Evolutionary conservation across 2,797 vertebrate species (phyloP).

Genomic region (Neopelma chrysocephalum): DNA sequence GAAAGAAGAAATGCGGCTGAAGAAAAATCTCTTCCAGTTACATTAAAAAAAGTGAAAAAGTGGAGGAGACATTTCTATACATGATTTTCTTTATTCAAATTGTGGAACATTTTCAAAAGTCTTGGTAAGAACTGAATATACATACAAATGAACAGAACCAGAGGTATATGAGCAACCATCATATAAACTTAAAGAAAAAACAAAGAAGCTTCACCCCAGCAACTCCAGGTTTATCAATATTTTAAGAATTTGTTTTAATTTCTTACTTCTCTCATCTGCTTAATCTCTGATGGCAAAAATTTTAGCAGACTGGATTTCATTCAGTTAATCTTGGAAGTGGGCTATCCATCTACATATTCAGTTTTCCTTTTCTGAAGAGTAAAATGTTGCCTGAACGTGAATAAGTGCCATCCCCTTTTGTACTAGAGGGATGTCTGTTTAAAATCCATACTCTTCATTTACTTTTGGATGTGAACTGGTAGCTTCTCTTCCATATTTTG

Average conservation of each 20-base stretch:
- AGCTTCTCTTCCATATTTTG: background rate
- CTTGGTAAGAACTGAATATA: background rate
- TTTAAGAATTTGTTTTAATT: slow-evolving; percentile 9
- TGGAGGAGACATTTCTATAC: background rate
- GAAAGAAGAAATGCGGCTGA: background rate
- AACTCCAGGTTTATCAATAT: background rate
- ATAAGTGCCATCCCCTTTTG: background rate
- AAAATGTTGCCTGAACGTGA: background rate
- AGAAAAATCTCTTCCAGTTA: background rate
- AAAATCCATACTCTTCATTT: background rate
- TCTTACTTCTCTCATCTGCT: background rate
- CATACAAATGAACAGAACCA: background rate
- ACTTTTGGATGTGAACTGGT: background rate
- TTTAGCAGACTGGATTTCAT: background rate
- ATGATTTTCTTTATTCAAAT: background rate
- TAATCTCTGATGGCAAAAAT: background rate
- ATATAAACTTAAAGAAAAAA: background rate
- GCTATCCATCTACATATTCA: background rate
- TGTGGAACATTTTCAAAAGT: background rate
- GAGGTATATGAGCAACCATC: background rate
- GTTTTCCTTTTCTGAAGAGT: background rate
- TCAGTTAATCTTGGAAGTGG: background rate
- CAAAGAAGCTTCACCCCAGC: background rate
- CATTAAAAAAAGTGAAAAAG: background rate
- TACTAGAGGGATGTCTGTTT: background rate